Conservation (phyloP, 1,140 invertebrate species). For the Brachionus paranguensis region DNA sequence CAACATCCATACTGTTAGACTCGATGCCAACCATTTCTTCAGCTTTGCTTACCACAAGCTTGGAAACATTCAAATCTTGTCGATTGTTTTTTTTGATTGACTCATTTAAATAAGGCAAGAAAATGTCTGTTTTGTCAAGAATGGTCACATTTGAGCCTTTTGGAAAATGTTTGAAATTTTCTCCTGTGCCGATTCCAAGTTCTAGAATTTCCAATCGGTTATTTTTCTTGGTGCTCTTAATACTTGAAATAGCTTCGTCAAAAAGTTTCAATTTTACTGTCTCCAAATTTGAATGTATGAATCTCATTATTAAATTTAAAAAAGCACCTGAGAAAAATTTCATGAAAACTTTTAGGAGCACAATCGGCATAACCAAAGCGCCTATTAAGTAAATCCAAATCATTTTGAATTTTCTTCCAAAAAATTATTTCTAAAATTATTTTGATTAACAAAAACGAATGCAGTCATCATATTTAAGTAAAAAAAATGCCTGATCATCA, state of each 20-base stretch:
- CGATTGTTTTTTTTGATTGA: background rate
- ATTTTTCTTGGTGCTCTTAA: background rate
- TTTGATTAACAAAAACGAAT: no score
- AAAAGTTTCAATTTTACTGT: background rate
- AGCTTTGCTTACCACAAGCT: background rate
- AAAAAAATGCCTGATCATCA: no score
- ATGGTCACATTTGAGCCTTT: background rate
- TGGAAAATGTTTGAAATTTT: constrained; percentile 27
- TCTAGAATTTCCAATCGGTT: background rate
- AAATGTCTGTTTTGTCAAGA: background rate
- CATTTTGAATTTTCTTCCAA: background rate
- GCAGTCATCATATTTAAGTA: no score
- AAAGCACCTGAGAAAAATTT: background rate
- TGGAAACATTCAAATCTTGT: background rate
- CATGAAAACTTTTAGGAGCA: background rate
- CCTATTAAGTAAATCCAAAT: background rate
- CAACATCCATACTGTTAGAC: background rate
- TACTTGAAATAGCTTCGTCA: background rate
- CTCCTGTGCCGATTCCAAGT: constrained; percentile 36
- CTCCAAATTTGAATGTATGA: background rate
- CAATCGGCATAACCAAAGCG: background rate
- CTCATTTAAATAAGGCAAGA: constrained; percentile 3
- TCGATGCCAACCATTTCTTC: constrained; percentile 3
- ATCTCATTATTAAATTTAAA: constrained; percentile 1
- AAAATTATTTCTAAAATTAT: background rate